Evolutionary conservation across 2,797 vertebrate genomes (phyloP).

Genomic region (Pelochelys cantorii): DNA sequence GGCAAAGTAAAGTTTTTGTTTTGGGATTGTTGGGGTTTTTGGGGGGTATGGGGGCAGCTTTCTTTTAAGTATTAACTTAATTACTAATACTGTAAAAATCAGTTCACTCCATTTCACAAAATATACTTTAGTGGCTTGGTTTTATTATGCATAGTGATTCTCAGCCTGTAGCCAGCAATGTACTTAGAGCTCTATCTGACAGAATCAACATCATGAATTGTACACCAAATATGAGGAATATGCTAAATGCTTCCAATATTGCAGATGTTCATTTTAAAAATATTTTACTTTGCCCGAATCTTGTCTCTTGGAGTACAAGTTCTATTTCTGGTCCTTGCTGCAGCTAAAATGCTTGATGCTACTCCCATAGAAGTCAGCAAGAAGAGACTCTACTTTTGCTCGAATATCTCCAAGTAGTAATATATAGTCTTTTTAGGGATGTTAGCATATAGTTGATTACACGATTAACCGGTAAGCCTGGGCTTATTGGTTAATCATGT

Average conservation of each 20-base stretch:
- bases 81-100: not conserved
- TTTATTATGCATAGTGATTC: conserved; percentile 48
- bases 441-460: too few relatives aligned
- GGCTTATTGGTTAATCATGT: too few relatives aligned
- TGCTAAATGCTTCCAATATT: conserved; percentile 37
- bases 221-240: conserved; percentile 53
- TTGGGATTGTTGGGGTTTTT: too few relatives aligned
- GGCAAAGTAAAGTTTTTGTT: too few relatives aligned
- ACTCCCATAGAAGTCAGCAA: not conserved
- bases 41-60: not conserved
- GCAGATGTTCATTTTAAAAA: conserved; percentile 7
- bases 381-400: not conserved
- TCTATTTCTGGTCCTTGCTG: not conserved
- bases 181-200: conserved; percentile 70
- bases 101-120: conserved; percentile 5
- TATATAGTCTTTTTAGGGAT: not conserved
- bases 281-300: conserved; percentile 22
- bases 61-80: not conserved
- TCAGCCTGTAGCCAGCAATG: conserved; percentile 66
- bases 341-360: not conserved
- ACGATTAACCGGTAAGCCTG: too few relatives aligned
- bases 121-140: conserved; percentile 43
- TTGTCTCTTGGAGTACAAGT: conserved; percentile 22
- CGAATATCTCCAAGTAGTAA: not conserved
- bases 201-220: conserved; percentile 68